Conservation (phyloP, 1,140 invertebrate species). For the Notospermus geniculatus region DNA sequence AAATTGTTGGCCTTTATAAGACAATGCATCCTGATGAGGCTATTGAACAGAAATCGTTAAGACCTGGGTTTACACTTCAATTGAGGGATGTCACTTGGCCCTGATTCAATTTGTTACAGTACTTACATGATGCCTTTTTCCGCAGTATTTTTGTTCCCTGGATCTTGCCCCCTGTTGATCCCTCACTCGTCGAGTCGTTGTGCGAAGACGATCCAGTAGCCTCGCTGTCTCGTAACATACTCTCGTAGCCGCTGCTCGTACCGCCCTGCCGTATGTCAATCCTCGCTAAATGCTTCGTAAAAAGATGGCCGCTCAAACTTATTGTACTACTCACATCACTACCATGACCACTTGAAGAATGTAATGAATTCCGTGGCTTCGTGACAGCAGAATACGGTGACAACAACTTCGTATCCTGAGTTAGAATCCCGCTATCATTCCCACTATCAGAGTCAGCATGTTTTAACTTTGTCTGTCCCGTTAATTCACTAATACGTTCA, state of each 20-base stretch:
- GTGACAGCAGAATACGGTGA: conserved; percentile 53
- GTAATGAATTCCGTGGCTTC: conserved; percentile 46
- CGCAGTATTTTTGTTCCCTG: conserved; percentile 34
- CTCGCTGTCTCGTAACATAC: conserved; percentile 73
- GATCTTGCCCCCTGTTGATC: conserved; percentile 43
- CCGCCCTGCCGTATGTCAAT: conserved; percentile 44
- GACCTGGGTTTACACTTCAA: no score
- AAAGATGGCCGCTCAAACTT: conserved; percentile 41
- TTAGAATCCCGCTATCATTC: conserved; percentile 46
- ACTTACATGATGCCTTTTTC: conserved; percentile 42
- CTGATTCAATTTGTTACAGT: not conserved
- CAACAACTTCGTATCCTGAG: conserved; percentile 42
- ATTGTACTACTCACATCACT: conserved; percentile 50
- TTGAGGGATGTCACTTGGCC: not conserved
- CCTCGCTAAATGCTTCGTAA: conserved; percentile 36
- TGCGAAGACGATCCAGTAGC: conserved; percentile 60
- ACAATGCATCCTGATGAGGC: no score
- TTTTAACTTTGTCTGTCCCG: conserved; percentile 5
- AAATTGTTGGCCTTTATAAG: no score
- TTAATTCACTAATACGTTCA: conserved; percentile 26
- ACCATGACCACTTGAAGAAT: conserved; percentile 56
- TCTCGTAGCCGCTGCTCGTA: conserved; percentile 85
- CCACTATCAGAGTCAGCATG: conserved; percentile 43
- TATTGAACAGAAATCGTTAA: no score
- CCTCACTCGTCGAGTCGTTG: conserved; percentile 51